A percentile compares a stretch with the other conserved stretches of the same genome.
Evolutionary conservation across 2,888 invertebrate species (phyloP).

Genomic region (Polyommatus icarus): DNA sequence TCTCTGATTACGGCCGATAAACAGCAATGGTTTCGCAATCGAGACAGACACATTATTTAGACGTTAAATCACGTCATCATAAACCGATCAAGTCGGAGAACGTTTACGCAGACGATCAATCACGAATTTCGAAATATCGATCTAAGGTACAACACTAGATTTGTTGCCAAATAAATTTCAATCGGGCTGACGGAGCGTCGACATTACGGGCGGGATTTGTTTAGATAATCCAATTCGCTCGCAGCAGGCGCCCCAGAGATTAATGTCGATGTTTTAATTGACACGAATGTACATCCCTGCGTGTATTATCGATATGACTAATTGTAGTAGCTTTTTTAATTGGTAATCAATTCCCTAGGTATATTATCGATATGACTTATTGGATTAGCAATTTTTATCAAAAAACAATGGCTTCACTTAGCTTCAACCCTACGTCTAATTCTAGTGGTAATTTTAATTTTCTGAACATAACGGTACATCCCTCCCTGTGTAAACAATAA

Average conservation of each 20-base stretch:
- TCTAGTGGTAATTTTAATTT: too few relatives aligned
- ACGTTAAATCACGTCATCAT: conserved; percentile 21
- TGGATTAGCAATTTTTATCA: too few relatives aligned
- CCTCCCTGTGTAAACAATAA: too few relatives aligned
- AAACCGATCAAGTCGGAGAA: background rate
- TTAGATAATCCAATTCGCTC: conserved; percentile 52
- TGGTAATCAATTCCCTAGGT: background rate
- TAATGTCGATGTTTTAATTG: conserved; percentile 50
- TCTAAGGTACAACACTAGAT: conserved; percentile 10
- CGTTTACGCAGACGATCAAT: conserved; percentile 17
- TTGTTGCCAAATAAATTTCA: conserved; percentile 33
- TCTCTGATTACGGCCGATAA: background rate
- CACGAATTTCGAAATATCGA: conserved; percentile 22
- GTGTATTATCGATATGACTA: conserved; percentile 28
- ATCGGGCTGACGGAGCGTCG: conserved; percentile 32
- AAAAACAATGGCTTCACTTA: too few relatives aligned
- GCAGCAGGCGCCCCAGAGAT: conserved; percentile 45
- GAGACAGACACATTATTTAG: background rate
- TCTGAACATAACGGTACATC: too few relatives aligned
- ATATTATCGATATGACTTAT: too few relatives aligned
- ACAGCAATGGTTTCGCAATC: background rate
- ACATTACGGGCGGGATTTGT: conserved; percentile 47
- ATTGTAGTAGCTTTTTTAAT: background rate
- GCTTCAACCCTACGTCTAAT: too few relatives aligned
- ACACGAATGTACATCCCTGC: conserved; percentile 35